phyloP scores from a whole-genome alignment of 2,888 invertebrate species.

The Chymomyza fuscimana region DNA sequence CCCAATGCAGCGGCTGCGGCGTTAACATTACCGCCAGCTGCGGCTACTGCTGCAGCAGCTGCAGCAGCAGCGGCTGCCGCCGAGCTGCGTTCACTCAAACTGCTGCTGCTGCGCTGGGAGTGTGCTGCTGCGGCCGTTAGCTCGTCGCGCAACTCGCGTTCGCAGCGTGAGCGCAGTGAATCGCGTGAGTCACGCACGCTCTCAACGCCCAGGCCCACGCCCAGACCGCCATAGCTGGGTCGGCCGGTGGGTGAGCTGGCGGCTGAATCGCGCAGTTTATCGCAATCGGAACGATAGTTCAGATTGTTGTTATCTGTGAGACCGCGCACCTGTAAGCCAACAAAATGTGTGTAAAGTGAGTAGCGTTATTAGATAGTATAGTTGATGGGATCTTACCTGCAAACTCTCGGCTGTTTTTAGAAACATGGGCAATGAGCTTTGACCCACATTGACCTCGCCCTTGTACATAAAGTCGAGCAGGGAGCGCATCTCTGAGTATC shows the following conservation, averaged over 20 bases:
- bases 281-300: conserved; percentile 79
- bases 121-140: conserved; percentile 42
- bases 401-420: conserved; percentile 94
- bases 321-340: conserved; percentile 83
- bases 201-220: conserved; percentile 37
- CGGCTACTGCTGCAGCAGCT: conserved; percentile 72
- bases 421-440: conserved; percentile 93
- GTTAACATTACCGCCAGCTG: conserved; percentile 70
- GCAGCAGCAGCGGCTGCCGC: conserved; percentile 75
- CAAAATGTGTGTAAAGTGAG: neutral
- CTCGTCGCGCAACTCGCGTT: conserved; percentile 77
- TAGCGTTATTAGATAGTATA: neutral
- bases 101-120: conserved; percentile 78
- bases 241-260: conserved; percentile 77
- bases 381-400: conserved; percentile 82
- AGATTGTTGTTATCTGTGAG: conserved; percentile 90
- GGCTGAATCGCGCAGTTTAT: conserved; percentile 79
- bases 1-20: conserved; percentile 76
- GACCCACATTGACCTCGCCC: conserved; percentile 94
- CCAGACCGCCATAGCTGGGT: conserved; percentile 50
- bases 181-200: conserved; percentile 76
- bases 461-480: conserved; percentile 96
- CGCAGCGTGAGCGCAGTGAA: conserved; percentile 68
- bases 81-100: conserved; percentile 75
- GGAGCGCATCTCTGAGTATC: conserved; percentile 93